These are phyloP conservation scores for Malurus leucopterus DNA, from an alignment of 2,797 vertebrate species.

Conservation along the genomic window DNA sequence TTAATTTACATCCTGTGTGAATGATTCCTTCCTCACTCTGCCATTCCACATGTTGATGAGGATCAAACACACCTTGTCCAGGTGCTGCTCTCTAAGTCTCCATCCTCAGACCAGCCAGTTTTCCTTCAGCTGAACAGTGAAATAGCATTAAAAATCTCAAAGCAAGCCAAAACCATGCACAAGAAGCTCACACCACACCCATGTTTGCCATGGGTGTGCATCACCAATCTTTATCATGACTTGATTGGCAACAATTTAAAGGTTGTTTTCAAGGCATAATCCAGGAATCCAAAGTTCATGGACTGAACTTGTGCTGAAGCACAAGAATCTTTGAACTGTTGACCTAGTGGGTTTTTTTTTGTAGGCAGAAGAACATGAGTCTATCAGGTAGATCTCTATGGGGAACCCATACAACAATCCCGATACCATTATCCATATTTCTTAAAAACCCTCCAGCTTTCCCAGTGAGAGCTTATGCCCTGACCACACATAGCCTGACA, in stretches of 20 bases:
- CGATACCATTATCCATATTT: background rate
- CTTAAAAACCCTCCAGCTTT: accelerated
- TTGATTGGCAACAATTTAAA: background rate
- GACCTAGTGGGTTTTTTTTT: background rate
- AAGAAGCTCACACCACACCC: accelerated
- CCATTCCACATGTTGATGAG: accelerated
- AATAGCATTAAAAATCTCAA: background rate
- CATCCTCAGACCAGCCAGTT: background rate
- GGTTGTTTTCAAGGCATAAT: background rate
- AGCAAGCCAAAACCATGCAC: background rate
- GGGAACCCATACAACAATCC: background rate
- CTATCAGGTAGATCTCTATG: background rate
- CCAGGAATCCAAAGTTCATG: background rate
- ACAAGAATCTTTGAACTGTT: background rate
- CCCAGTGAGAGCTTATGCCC: background rate
- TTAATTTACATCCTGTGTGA: background rate
- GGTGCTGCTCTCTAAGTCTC: background rate
- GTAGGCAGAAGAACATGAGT: background rate
- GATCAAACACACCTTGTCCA: background rate
- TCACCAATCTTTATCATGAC: background rate
- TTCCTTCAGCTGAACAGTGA: background rate
- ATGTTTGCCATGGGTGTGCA: background rate
- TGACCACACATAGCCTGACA: background rate
- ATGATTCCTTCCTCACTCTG: background rate
- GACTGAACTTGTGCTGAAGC: background rate